Percentiles rank a stretch among this genome's conserved stretches.
phyloP scores from a whole-genome alignment of 2,888 invertebrate species.

The Volucella zonaria region DNA sequence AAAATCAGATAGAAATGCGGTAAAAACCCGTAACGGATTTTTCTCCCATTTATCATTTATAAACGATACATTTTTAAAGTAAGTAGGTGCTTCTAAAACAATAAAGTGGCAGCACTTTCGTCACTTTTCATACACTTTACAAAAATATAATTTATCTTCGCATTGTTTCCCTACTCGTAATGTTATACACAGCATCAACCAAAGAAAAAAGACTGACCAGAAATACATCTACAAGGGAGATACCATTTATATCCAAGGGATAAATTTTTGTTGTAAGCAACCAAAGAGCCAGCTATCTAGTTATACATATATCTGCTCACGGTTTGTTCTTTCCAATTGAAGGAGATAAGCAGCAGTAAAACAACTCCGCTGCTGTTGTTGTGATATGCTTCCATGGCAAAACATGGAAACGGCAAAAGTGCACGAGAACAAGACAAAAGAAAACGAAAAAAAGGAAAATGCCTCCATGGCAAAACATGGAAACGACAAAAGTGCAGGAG shows the following conservation, averaged over 20 bases:
- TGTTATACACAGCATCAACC: background rate
- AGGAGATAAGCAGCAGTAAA: slow-evolving; percentile 61
- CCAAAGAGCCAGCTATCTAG: slow-evolving; percentile 53
- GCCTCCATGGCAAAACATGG: slow-evolving; percentile 14
- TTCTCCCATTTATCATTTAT: background rate
- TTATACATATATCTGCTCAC: slow-evolving; percentile 5
- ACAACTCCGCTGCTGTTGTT: slow-evolving; percentile 39
- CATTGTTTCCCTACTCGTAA: slow-evolving; percentile 17
- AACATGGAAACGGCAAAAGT: background rate
- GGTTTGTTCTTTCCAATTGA: slow-evolving; percentile 39
- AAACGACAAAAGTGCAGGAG: background rate
- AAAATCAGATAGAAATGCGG: too few relatives aligned
- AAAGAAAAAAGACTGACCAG: slow-evolving; percentile 19
- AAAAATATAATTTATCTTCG: slow-evolving; percentile 39
- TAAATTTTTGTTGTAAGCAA: slow-evolving; percentile 59
- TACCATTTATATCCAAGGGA: slow-evolving; percentile 51
- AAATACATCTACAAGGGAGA: slow-evolving; percentile 22
- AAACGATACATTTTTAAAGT: slow-evolving; percentile 25
- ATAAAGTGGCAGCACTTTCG: slow-evolving; percentile 46
- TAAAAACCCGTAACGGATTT: too few relatives aligned
- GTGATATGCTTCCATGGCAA: slow-evolving; percentile 31
- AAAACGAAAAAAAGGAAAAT: too few relatives aligned
- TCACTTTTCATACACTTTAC: slow-evolving; percentile 13
- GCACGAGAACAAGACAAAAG: background rate
- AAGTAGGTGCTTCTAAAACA: slow-evolving; percentile 29